phyloP scores from a whole-genome alignment of 2,113 vertebrate species.

The Myrmecobius fasciatus region DNA sequence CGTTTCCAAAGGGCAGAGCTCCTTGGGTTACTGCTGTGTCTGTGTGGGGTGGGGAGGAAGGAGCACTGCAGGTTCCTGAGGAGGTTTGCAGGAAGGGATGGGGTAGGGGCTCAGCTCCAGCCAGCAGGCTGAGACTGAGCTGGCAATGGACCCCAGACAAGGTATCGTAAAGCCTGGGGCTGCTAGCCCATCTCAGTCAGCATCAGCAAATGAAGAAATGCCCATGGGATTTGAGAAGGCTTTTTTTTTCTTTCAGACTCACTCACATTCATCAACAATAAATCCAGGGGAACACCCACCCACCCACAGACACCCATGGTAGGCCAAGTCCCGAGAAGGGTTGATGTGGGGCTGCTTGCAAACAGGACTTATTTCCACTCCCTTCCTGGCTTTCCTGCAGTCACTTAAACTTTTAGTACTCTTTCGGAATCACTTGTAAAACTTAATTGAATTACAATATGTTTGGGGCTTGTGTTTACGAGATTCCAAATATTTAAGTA shows the following conservation, averaged over 20 bases:
- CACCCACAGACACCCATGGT: conserved; percentile 42
- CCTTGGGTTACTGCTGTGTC: not conserved
- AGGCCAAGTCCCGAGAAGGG: conserved; percentile 66
- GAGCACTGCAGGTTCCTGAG: conserved; percentile 77
- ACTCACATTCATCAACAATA: conserved; percentile 66
- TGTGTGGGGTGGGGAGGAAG: conserved; percentile 13
- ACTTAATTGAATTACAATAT: conserved; percentile 79
- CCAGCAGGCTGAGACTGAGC: conserved; percentile 52
- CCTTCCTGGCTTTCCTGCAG: conserved; percentile 72
- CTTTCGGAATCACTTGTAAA: conserved; percentile 83
- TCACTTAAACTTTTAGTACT: conserved; percentile 84
- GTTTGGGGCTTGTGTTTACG: conserved; percentile 76
- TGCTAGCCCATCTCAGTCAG: conserved; percentile 54
- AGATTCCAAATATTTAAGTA: conserved; percentile 79
- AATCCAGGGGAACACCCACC: conserved; percentile 67
- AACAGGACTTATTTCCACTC: conserved; percentile 1
- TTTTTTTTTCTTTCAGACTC: conserved; percentile 69
- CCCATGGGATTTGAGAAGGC: conserved; percentile 66
- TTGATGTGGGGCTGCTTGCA: conserved; percentile 54
- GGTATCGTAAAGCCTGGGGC: conserved; percentile 69
- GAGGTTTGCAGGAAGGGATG: conserved; percentile 49
- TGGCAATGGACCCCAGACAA: conserved; percentile 71
- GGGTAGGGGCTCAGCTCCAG: conserved; percentile 29
- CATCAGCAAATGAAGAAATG: conserved; percentile 48
- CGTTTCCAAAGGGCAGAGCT: conserved; percentile 56